Evolutionary conservation across 2,797 vertebrate genomes (phyloP).

Genomic region (Fringilla coelebs): DNA sequence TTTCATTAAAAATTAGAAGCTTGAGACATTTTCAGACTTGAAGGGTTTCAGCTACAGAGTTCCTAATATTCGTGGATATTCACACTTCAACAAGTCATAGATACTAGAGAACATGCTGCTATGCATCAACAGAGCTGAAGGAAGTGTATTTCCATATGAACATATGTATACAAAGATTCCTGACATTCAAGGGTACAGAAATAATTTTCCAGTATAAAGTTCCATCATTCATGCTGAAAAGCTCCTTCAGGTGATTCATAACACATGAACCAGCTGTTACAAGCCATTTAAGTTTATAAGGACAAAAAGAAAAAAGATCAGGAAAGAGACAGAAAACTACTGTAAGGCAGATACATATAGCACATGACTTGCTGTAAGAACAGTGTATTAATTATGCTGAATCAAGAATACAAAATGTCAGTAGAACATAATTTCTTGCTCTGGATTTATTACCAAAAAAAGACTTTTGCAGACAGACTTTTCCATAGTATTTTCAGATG

Average conservation of each 20-base stretch:
- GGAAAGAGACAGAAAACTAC: not conserved
- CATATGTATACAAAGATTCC: slow-evolving; percentile 8
- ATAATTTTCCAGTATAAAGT: slow-evolving; percentile 39
- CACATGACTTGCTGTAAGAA: not conserved
- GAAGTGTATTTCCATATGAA: slow-evolving; percentile 26
- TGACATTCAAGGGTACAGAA: slow-evolving; percentile 51
- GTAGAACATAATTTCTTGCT: not conserved
- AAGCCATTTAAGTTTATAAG: not conserved
- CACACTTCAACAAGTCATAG: slow-evolving; percentile 25
- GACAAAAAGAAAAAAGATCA: not conserved
- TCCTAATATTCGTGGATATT: not conserved
- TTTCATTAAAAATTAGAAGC: slow-evolving; percentile 2
- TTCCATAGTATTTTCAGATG: not conserved
- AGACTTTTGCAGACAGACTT: not conserved
- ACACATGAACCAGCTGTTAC: not conserved
- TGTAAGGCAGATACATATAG: not conserved
- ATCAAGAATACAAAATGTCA: not conserved
- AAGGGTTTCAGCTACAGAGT: not conserved
- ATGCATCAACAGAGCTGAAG: slow-evolving; percentile 20
- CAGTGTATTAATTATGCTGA: not conserved
- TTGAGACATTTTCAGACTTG: not conserved
- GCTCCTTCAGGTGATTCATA: not conserved
- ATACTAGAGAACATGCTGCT: not conserved
- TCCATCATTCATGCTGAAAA: slow-evolving; percentile 2
- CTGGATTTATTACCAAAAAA: not conserved